Evolutionary conservation across 2,888 invertebrate species (phyloP).

Genomic region (Elmis aenea): DNA sequence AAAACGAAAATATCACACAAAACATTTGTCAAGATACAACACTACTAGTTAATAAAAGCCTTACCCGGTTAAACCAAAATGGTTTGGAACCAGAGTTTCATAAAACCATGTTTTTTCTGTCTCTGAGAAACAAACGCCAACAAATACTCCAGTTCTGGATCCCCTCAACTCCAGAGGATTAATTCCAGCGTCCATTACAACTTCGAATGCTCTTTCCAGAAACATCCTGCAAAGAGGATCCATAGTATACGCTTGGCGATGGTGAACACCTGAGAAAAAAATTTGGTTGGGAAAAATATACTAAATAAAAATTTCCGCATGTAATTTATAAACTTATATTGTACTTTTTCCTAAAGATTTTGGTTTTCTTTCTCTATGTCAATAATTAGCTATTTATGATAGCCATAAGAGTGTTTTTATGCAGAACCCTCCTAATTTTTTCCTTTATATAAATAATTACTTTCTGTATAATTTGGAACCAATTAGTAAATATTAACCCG

Average conservation of each 20-base stretch:
- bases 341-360: no score
- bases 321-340: neutral
- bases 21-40: constrained; percentile 3
- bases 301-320: neutral
- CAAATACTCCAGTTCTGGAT: constrained; percentile 70
- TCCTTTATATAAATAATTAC: no score
- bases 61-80: constrained; percentile 53
- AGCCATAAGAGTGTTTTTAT: no score
- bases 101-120: constrained; percentile 70
- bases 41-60: constrained; percentile 10
- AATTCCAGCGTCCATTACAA: constrained; percentile 55
- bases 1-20: constrained; percentile 1
- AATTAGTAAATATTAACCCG: no score
- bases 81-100: constrained; percentile 8
- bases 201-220: constrained; percentile 56
- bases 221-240: constrained; percentile 55
- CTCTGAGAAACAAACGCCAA: constrained; percentile 72
- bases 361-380: no score
- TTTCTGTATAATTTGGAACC: no score
- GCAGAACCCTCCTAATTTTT: no score
- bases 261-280: constrained; percentile 51
- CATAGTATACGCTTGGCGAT: constrained; percentile 58
- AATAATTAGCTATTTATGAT: no score
- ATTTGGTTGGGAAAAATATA: neutral
- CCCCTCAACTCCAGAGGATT: constrained; percentile 68